These are phyloP conservation scores for Lepus timidus DNA, from an alignment of 2,113 vertebrate species.

Conservation along the genomic window DNA sequence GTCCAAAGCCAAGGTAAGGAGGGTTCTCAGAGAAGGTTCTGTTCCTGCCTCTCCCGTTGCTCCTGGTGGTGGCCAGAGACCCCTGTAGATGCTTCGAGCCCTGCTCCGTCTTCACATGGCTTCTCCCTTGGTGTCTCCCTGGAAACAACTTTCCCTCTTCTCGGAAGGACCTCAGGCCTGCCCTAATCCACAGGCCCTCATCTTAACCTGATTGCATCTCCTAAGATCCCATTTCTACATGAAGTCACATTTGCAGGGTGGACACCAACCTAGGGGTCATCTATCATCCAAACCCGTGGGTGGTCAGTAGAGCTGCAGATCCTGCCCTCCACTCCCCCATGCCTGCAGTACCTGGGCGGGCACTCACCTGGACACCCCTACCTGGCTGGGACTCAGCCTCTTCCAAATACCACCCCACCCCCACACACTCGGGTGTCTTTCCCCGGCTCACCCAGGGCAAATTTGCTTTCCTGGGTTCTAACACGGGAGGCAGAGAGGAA, in stretches of 20 bases:
- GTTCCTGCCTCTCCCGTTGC: neutral
- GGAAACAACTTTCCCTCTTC: neutral
- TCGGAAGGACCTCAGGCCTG: neutral
- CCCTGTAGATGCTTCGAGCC: rapidly evolving
- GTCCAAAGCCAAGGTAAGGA: neutral
- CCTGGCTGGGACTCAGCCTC: rapidly evolving
- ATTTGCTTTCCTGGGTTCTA: neutral
- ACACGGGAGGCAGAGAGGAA: neutral
- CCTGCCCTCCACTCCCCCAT: rapidly evolving
- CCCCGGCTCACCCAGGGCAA: neutral
- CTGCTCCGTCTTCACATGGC: neutral
- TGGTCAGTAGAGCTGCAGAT: neutral
- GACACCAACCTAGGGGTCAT: neutral
- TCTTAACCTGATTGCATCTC: neutral
- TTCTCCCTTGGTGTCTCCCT: neutral
- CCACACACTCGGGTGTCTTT: neutral
- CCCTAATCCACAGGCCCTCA: neutral
- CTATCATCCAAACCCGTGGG: neutral
- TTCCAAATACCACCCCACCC: neutral
- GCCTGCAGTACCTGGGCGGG: neutral
- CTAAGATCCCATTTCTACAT: neutral
- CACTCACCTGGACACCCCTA: neutral
- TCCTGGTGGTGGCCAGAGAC: rapidly evolving
- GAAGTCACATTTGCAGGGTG: neutral
- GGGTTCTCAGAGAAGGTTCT: neutral